Conservation (phyloP, 1,140 invertebrate genomes). For the Harlomillsia oculata region DNA sequence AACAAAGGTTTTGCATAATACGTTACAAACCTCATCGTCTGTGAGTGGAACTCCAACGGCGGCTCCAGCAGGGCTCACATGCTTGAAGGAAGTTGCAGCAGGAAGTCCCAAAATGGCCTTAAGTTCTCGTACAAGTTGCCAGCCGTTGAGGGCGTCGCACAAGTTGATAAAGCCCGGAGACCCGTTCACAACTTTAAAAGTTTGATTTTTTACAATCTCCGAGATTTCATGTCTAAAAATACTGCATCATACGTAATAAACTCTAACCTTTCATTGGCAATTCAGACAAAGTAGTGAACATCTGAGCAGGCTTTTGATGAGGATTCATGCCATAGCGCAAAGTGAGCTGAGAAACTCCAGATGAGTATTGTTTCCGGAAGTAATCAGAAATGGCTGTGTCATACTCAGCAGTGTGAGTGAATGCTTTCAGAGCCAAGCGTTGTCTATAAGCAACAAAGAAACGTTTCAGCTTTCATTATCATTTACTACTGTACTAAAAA, state of each 20-base stretch:
- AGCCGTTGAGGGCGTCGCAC: conserved; percentile 93
- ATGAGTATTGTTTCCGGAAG: conserved; percentile 80
- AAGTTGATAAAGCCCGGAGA: conserved; percentile 95
- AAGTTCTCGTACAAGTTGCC: conserved; percentile 88
- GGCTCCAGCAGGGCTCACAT: conserved; percentile 92
- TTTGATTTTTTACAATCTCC: neutral
- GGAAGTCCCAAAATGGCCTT: conserved; percentile 67
- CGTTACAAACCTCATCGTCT: conserved; percentile 50
- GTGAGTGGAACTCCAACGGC: conserved; percentile 74
- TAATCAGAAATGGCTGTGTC: conserved; percentile 91
- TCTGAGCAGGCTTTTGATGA: conserved; percentile 91
- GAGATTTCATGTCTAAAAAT: neutral
- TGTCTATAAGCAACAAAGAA: conserved; percentile 47
- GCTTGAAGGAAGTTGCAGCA: conserved; percentile 95
- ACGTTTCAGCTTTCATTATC: conserved; percentile 16
- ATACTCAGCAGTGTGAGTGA: conserved; percentile 90
- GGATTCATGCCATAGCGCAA: conserved; percentile 97
- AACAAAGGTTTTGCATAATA: too few species aligned
- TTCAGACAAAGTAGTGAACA: conserved; percentile 69
- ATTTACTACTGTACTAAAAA: neutral
- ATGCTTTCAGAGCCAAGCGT: conserved; percentile 76
- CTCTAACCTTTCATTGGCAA: conserved; percentile 67
- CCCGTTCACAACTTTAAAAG: conserved; percentile 67
- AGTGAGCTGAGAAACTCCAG: conserved; percentile 69
- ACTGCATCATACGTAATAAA: neutral